Evolutionary conservation across 2,113 vertebrate species (phyloP), one percentile per base, ranked within the genome.

Genomic region (Pygathrix nemaeus): DNA sequence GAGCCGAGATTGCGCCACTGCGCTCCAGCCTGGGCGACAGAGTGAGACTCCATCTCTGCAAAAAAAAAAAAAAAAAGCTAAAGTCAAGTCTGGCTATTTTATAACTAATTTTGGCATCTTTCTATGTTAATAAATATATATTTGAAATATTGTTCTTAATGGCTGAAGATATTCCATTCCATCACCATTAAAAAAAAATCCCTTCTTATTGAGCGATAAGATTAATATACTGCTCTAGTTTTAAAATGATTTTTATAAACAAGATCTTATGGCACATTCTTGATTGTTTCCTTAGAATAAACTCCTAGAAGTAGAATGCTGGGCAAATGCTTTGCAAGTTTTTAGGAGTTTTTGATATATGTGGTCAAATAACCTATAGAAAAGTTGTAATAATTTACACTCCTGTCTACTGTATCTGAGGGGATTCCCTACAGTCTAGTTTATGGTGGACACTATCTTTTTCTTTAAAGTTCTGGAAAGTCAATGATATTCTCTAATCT

Each of bases 381-480:
- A 68, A 85, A 81, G 3, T 11, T 43, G 45, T 80, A 14, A 88
- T 55, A 23, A n/a, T 27, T 87, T 38, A 72, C 6, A 55, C 1
- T 75, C 55, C 14, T 27, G 30, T n/a, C 32, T 11, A 25, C 52
- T 11, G 11, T 4, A 16, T n/a, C 3, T 11, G 10, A 81, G 82
- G 59, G 13, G 73, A 66, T 76, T 7, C 23, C 55, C 52, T 73
- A 6, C 6, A 40, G 18, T 85, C n/a, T 48, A 55, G 32, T 43
- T 93, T 66, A 84, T 27, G 20, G 23, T 40, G 86, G 96, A 97
- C 80, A 73, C 61, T 97, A 30, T 92, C 78, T 94, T 98, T 97
- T 97, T 94, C 97, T 70, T 45, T 13, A 97, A 98, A 98, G 79
- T 96, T 97, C 88, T 97, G 96, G 93, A 94, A 98, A 97, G 92